Evolutionary conservation across 2,888 invertebrate genomes (phyloP).

Genomic region (Tenodera sinensis): DNA sequence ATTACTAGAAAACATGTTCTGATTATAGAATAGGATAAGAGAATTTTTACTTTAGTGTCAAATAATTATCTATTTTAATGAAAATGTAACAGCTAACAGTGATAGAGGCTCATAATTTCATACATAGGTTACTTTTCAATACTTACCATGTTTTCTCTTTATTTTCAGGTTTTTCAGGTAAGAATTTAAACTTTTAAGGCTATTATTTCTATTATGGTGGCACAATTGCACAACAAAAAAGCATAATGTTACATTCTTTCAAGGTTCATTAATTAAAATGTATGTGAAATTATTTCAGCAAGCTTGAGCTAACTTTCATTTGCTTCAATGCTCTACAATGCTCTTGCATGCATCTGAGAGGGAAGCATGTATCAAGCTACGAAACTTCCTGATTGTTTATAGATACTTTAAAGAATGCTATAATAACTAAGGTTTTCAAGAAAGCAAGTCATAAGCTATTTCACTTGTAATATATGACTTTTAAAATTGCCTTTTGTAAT

Average conservation of each 20-base stretch:
- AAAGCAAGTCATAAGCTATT: no score
- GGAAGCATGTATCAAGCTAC: background rate
- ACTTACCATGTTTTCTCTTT: conserved; percentile 9
- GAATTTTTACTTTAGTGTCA: no score
- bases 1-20: no score
- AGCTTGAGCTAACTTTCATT: background rate
- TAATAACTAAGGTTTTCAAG: no score
- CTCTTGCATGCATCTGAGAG: background rate
- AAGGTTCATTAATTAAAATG: background rate
- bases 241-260: background rate
- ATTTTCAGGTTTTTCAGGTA: conserved; percentile 37
- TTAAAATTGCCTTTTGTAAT: no score
- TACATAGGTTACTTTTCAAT: background rate
- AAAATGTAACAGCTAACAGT: background rate
- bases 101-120: background rate
- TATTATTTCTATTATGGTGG: background rate
- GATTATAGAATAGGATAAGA: no score
- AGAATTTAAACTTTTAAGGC: conserved; percentile 17
- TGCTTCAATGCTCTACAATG: background rate
- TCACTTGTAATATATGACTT: no score
- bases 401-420: no score
- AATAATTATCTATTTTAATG: no score
- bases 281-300: background rate
- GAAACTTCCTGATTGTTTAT: background rate
- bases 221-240: background rate